Base-by-base conservation (phyloP, 1,140 invertebrate genomes). In the Heliconius melpomene region DNA sequence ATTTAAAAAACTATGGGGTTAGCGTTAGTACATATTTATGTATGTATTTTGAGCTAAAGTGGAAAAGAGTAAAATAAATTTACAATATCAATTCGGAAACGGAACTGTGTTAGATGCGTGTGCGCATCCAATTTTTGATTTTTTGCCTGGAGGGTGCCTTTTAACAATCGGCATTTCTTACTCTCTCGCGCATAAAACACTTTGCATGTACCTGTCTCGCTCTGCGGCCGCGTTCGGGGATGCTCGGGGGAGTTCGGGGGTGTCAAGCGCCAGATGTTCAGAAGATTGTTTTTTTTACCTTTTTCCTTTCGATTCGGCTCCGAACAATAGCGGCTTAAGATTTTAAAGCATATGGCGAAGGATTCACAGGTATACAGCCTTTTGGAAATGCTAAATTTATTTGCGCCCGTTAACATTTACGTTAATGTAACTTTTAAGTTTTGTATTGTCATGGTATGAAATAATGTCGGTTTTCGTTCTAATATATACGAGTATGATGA, bases 81-180 rank as follows among this genome's bases (percentile, higher is more conserved):
- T 8, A 74, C 29, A 57, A 84, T 83, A 83, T 78, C 79, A 84
- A 87, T 86, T 89, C 88, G 89, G 88, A 89, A 90, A 90, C 85
- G 88, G 87, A 89, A 89, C 88, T 77, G 79, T 40, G 84, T 70
- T 82, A 83, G 84, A 90, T 90, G 89, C 89, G 89, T 86, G 85
- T 83, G 88, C 88, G 89, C 87, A 87, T 88, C 82, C 81, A 87
- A 85, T 86, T 85, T 86, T 85, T 80, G 80, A 84, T 86, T 87
- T 88, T 88, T 88, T 87, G 86, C 82, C 75, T 40, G 71, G 77
- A 85, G 85, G 86, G 86, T 86, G 83, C 79, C 60, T 82, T 54
- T 71, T 77, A 82, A 80, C 80, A 81, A 82, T 83, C 77, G 72
- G 23, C 32, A 23, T 71, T 16, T 72, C 78, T 38, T 23, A 86